Evolutionary conservation across 1,140 invertebrate species (phyloP), one percentile per base, ranked within the genome.

Genomic region (Diprion similis): DNA sequence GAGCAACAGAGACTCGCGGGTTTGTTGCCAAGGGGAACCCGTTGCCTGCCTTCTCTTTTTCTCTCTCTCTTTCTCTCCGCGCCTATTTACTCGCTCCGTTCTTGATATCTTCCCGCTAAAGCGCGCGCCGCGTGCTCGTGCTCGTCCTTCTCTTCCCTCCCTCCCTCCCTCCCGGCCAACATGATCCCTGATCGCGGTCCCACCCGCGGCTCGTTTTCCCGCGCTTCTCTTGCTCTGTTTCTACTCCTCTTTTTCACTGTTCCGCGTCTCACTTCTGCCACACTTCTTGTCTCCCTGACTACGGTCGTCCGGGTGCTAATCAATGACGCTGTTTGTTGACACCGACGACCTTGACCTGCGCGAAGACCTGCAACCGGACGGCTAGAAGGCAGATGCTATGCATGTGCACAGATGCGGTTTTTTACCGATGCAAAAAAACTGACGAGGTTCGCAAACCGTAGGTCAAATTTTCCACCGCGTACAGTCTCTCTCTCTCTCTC

Each of bases 91-190:
- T 24, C 24, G 59, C 13, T 24, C 18, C 45, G 68, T n/a, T 15
- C n/a, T 47, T 47, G 7, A 45, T 9, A 24, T 46, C 9, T 69
- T 69, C 59, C 67, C 59, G 59, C 73, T 66, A 18, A 68, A 68
- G 48, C 73, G 73, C 64, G 46, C 64, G 48, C n/a, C 17, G 18
- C 13, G 68, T 11, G 67, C 11, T 18, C 45, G 70, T 74, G 68
- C 48, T 74, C 73, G 73, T n/a, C n/a, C n/a, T n/a, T n/a, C n/a
- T n/a, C n/a, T n/a, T n/a, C n/a, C n/a, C n/a, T n/a, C n/a, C n/a
- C n/a, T n/a, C n/a, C 24, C 24, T 37, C 24, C n/a, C 51, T 59
- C 2, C 24, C 24, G 24, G 24, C 6, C 6, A 37, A 37, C 24
- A 37, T 37, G 24, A 37, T 37, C 24, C 24, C 24, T 37, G 24